Evolutionary conservation across 2,888 invertebrate genomes (phyloP).

Genomic region (Abrostola triplasia): DNA sequence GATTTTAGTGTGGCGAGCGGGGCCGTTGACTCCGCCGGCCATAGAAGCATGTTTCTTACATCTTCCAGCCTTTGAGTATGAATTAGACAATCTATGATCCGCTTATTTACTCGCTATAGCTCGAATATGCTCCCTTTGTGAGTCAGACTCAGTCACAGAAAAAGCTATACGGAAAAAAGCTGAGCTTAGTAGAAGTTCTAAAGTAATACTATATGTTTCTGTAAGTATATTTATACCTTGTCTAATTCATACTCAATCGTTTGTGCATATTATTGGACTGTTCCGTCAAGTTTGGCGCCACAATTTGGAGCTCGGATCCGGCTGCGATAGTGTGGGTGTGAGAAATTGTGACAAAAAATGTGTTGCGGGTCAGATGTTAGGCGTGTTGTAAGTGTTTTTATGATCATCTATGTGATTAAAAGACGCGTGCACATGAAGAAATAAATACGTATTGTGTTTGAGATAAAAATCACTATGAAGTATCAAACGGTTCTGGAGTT

Average conservation of each 20-base stretch:
- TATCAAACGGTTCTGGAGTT: too few species aligned
- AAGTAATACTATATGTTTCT: not conserved
- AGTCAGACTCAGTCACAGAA: too few species aligned
- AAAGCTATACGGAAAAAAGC: too few species aligned
- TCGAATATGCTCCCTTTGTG: too few species aligned
- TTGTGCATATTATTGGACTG: conserved; percentile 36
- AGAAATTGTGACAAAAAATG: conserved; percentile 48
- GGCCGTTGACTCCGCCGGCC: conserved; percentile 72
- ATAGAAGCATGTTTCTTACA: conserved; percentile 50
- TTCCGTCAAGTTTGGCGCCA: conserved; percentile 78
- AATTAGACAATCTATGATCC: conserved; percentile 28
- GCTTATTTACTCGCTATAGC: too few species aligned
- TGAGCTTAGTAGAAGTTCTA: not conserved
- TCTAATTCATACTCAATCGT: conserved; percentile 8
- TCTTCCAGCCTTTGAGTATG: conserved; percentile 56
- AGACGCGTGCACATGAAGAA: too few species aligned
- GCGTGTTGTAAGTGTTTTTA: conserved; percentile 18
- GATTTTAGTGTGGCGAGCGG: conserved; percentile 71
- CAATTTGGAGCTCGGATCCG: conserved; percentile 70
- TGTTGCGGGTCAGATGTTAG: conserved; percentile 27
- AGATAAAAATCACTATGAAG: too few species aligned
- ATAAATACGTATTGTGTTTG: too few species aligned
- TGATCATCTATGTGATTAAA: too few species aligned
- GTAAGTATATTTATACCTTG: not conserved
- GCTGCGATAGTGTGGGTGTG: conserved; percentile 57